Evolutionary conservation across 2,797 vertebrate genomes (phyloP).

Genomic region (Cryptoprocta ferox): DNA sequence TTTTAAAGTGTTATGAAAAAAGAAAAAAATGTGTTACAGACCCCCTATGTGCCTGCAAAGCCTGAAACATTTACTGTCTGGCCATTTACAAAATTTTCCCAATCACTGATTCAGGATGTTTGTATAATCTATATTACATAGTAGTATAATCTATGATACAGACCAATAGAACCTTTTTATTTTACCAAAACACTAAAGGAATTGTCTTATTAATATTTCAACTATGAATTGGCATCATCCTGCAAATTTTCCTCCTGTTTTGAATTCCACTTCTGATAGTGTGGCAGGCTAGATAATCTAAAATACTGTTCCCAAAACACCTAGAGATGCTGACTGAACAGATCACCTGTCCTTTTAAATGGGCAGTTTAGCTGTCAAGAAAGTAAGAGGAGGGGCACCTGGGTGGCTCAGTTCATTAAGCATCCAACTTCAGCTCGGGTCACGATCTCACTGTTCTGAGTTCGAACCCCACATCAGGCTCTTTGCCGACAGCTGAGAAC

Average conservation of each 20-base stretch:
- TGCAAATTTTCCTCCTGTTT: conserved; percentile 1
- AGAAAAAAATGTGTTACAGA: neutral
- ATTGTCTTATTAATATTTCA: neutral
- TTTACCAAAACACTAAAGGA: neutral
- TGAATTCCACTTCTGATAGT: neutral
- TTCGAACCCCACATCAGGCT: too few species aligned
- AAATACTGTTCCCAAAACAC: neutral
- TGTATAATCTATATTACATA: neutral
- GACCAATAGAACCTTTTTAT: neutral
- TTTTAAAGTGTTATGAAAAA: neutral
- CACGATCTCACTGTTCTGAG: too few species aligned
- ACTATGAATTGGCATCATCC: neutral
- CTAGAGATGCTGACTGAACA: neutral
- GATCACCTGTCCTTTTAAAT: neutral
- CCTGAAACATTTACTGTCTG: neutral
- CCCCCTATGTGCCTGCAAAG: neutral
- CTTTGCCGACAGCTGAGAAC: too few species aligned
- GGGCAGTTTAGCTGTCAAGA: neutral
- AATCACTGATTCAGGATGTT: neutral
- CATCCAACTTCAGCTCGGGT: too few species aligned
- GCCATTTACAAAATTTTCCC: neutral
- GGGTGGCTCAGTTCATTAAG: too few species aligned
- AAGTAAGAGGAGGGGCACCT: neutral
- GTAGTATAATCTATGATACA: neutral
- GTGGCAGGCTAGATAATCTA: neutral